phyloP scores from a whole-genome alignment of 2,888 invertebrate genomes.

The Vannuccia rotundouncinata region DNA sequence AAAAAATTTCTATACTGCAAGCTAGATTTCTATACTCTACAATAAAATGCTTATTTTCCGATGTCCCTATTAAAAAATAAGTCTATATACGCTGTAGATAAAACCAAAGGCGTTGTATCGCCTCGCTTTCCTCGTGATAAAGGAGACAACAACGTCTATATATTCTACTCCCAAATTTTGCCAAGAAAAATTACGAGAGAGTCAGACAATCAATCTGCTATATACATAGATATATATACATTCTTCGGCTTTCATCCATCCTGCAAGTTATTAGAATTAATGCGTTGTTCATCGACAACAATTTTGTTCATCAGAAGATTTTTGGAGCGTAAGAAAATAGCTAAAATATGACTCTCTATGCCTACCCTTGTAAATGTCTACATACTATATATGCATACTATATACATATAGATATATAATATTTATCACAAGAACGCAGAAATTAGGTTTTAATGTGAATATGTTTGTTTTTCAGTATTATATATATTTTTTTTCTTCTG shows the following conservation, averaged over 20 bases:
- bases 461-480: not conserved
- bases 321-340: slow-evolving; percentile 4
- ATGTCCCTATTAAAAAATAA: not conserved
- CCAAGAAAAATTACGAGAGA: not conserved
- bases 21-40: not conserved
- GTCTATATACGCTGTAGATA: not conserved
- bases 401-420: not conserved
- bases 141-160: not conserved
- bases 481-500: not conserved
- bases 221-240: too few species aligned
- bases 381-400: not conserved
- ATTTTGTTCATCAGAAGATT: not conserved
- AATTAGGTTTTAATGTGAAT: not conserved
- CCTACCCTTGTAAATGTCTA: not conserved
- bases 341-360: too few species aligned
- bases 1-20: too few species aligned
- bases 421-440: not conserved
- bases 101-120: not conserved
- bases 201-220: slow-evolving; percentile 5
- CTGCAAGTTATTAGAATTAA: slow-evolving; percentile 3
- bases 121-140: not conserved
- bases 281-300: not conserved
- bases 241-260: not conserved
- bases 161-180: not conserved
- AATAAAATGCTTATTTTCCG: not conserved